Evolutionary conservation across 2,797 vertebrate genomes (phyloP).

Genomic region (Hydrolagus colliei): DNA sequence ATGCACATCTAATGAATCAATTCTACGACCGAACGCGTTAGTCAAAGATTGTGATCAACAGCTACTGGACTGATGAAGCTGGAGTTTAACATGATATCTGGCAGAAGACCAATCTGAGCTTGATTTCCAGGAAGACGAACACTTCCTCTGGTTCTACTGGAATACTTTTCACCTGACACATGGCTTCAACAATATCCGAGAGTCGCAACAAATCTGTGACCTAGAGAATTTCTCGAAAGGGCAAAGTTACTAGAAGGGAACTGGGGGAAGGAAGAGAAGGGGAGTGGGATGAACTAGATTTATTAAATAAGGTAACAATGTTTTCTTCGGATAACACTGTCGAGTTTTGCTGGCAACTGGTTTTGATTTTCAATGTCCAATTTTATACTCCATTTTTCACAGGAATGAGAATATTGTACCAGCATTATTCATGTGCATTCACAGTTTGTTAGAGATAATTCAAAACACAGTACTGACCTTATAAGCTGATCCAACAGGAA

Average conservation of each 20-base stretch:
- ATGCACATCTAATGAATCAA: neutral
- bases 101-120: neutral
- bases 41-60: neutral
- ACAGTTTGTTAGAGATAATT: neutral
- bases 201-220: neutral
- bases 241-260: too few species aligned
- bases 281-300: too few species aligned
- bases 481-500: slow-evolving; percentile 21
- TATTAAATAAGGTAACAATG: too few species aligned
- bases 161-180: neutral
- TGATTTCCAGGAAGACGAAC: neutral
- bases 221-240: too few species aligned
- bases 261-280: too few species aligned
- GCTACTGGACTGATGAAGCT: neutral
- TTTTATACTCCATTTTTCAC: too few species aligned
- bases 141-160: neutral
- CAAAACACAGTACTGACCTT: slow-evolving; percentile 2
- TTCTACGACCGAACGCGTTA: neutral
- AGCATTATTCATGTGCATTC: neutral
- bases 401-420: too few species aligned
- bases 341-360: too few species aligned
- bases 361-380: too few species aligned
- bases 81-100: neutral
- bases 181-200: neutral
- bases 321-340: too few species aligned